Evolutionary conservation across 2,797 vertebrate genomes (phyloP).

Genomic region (Ambastaia sidthimunki): DNA sequence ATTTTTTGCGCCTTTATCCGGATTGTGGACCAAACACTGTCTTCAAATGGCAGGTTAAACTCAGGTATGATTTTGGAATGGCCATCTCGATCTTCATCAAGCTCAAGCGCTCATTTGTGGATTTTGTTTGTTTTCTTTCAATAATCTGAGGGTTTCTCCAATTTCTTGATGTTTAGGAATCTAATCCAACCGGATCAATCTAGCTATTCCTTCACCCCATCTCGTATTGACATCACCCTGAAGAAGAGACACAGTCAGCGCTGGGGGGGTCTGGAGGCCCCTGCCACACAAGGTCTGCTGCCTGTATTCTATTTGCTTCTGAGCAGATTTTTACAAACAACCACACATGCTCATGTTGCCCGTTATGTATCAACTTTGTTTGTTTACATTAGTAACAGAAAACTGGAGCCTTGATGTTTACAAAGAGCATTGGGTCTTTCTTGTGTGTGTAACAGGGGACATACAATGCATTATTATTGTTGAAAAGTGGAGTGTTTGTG

Average conservation of each 20-base stretch:
- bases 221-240: conserved; percentile 90
- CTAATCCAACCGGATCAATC: conserved; percentile 94
- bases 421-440: background rate
- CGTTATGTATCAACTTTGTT: background rate
- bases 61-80: conserved; percentile 81
- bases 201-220: conserved; percentile 89
- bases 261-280: conserved; percentile 95
- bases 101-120: background rate
- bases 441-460: background rate
- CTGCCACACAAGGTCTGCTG: conserved; percentile 96
- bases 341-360: background rate
- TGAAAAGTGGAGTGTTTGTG: conserved; percentile 14
- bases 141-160: background rate
- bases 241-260: conserved; percentile 97
- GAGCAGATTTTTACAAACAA: background rate
- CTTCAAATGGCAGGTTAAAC: conserved; percentile 99
- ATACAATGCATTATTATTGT: background rate
- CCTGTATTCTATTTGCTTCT: conserved; percentile 75
- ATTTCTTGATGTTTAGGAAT: conserved; percentile 80
- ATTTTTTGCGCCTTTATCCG: conserved; percentile 90
- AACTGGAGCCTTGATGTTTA: background rate
- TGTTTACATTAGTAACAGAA: background rate
- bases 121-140: conserved; percentile 1
- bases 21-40: conserved; percentile 90
- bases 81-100: background rate